Base-by-base conservation (phyloP, 2,797 vertebrate species). In the Cryptoblepharus egeriae region DNA sequence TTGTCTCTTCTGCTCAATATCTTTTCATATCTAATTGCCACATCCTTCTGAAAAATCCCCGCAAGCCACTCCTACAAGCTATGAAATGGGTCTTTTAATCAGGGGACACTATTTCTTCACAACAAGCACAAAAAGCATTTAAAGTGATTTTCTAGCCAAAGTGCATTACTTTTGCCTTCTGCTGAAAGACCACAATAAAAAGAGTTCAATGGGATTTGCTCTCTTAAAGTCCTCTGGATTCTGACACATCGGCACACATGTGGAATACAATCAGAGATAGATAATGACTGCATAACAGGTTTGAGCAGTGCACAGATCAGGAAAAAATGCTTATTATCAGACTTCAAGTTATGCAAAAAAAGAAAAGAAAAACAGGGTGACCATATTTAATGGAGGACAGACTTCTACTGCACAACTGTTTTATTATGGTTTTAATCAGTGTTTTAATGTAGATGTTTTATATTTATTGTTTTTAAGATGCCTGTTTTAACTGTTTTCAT, bases 61-160 rank as follows among this genome's bases (percentile, higher is more conserved):
- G 5, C 64, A 88, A 80, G 57, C 67, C 83, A 79, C 30, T 55
- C 77, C 73, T 78, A 86, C 84, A 60, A 75, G 80, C 88, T 91
- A 89, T 90, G 88, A 92, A 91, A 86, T 20, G 69, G 80, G 49
- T 93, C 35, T 93, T 95, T 93, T 92, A 93, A 94, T 94, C 94
- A 95, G 89, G 86, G 84, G 81, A 77, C 84, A 89, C 87, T 89
- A 77, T 92, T 90, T 69, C 88, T 87, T 90, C 80, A 89, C 89
- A 92, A 85, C 85, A 92, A 91, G 85, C 52, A 81, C 12, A 63
- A 90, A 84, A 90, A 91, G 76, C 80, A 91, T 91, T 91, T 92
- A 88, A 93, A 91, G 88, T 60, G 80, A 73, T 86, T 94, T 89
- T 91, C 85, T 91, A 90, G 89, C 84, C n/a, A n/a, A 55, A 91